Evolutionary conservation across 2,113 vertebrate genomes (phyloP).

Genomic region (Camelus dromedarius): DNA sequence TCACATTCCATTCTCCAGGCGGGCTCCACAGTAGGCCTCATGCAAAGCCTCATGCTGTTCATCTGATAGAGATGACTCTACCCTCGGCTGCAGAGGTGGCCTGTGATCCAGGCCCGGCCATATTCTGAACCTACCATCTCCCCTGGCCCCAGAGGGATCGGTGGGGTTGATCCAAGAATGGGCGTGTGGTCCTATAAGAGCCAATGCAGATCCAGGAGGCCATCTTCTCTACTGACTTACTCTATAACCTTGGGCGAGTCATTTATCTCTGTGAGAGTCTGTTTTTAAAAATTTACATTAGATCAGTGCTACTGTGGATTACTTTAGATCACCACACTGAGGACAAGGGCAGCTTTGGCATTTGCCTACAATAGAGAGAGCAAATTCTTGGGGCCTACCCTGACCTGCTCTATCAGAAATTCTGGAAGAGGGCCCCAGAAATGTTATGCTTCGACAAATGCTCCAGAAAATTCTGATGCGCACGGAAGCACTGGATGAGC

Average conservation of each 20-base stretch:
- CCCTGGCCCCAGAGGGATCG: neutral
- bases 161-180: neutral
- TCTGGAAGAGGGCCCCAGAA: neutral
- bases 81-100: neutral
- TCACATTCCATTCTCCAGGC: neutral
- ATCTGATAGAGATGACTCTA: neutral
- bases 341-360: neutral
- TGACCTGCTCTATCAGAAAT: neutral
- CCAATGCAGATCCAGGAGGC: neutral
- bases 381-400: neutral
- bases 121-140: neutral
- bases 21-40: fast-evolving
- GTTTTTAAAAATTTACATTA: neutral
- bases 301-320: neutral
- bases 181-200: neutral
- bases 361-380: neutral
- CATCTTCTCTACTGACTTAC: neutral
- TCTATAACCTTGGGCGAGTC: neutral
- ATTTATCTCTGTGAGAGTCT: neutral
- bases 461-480: neutral
- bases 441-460: neutral
- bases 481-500: neutral
- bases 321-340: too few relatives aligned
- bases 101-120: neutral
- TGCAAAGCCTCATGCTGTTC: too few relatives aligned